Percentiles rank a stretch among this genome's conserved stretches.
phyloP scores from a whole-genome alignment of 2,797 vertebrate genomes.

The Pempheris klunzingeri region DNA sequence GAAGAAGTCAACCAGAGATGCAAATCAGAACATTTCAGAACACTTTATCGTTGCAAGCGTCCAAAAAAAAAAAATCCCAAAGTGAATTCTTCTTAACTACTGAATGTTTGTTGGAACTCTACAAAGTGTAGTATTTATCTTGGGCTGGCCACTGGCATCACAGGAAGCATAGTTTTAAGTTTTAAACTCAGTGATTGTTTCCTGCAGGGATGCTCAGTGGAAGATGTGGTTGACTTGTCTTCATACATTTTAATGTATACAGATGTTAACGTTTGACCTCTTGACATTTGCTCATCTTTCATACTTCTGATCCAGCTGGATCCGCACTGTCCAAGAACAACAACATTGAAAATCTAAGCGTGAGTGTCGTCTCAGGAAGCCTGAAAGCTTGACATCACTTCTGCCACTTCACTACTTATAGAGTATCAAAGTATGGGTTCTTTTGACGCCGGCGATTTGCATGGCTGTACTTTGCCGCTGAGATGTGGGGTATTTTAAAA shows the following conservation, averaged over 20 bases:
- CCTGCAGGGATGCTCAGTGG: neutral
- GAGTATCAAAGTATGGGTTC: neutral
- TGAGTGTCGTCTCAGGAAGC: neutral
- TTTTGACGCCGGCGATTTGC: neutral
- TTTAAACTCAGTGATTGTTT: neutral
- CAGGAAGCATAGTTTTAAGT: neutral
- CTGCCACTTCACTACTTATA: neutral
- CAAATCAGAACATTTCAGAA: neutral
- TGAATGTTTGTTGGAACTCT: neutral
- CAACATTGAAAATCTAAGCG: too few species aligned
- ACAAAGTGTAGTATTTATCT: neutral
- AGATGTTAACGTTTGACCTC: neutral
- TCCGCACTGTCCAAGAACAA: too few species aligned
- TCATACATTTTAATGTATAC: neutral
- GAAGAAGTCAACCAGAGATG: neutral
- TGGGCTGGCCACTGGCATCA: too few species aligned
- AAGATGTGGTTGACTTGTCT: neutral
- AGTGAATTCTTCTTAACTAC: neutral
- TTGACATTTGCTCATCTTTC: neutral
- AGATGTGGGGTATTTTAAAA: slow-evolving; percentile 6
- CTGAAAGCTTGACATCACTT: neutral
- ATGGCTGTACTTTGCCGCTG: neutral
- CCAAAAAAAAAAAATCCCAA: neutral
- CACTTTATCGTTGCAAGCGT: too few species aligned
- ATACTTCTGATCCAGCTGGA: neutral